Base-by-base conservation (phyloP, 2,888 invertebrate genomes). In the Drymonia ruficornis region DNA sequence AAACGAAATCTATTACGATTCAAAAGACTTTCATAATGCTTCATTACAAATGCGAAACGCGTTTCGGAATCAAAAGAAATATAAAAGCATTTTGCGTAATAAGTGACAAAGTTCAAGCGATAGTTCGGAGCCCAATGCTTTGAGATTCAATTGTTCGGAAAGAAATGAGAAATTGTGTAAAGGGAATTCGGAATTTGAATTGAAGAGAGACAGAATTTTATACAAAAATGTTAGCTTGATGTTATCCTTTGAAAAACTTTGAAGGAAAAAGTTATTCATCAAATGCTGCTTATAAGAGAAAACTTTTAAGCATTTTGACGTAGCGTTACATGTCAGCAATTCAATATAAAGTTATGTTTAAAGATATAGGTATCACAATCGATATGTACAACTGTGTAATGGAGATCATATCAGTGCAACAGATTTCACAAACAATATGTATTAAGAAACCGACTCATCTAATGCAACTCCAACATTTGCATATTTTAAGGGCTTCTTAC, bases 141-240 rank as follows among this genome's bases (percentile, higher is more conserved):
- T 74, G 61, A 74, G 62, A 72, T 69, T 69, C 72, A 80, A 78
- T 78, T 71, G 72, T 63, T 70, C 65, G 77, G 75, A 78, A 82
- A 67, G 60, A 58, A 64, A 59, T 60, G 56, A 49, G 52, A 59
- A 53, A 51, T 54, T 55, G 15, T 44, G 66, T 50, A 49, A 49
- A 53, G 5, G 40, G 5, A 31, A 31, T 11, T 9, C 1, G 1
- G 9, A 31, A 11, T 31, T 2, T 31, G 9, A 11, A 31, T 31
- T 31, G 28, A 28, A 28, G 28, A 28, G 3, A 28, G 6, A 28
- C 6, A 28, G 3, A 11, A 7, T 31, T 11, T 11, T 31, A 8
- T 31, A 11, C 31, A 0, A 8, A 9, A 31, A 31, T 9, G 7
- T 11, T 9, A 9, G 11, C 9, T 11, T 31, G 8, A 31, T 31